Evolutionary conservation across 2,797 vertebrate genomes (phyloP).

Genomic region (Prionace glauca): DNA sequence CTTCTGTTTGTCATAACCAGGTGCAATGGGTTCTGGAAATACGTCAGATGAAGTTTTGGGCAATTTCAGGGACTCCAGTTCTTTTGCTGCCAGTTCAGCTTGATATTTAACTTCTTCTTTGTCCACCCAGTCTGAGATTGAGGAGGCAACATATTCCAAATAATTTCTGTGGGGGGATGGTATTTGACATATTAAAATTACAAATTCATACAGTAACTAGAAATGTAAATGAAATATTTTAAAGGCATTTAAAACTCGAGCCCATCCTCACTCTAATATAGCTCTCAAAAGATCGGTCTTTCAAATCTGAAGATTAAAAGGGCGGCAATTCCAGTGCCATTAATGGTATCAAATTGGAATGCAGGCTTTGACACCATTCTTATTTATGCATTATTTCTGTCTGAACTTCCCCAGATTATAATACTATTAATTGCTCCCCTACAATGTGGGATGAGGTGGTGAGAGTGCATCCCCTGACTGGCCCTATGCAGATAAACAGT

Average conservation of each 20-base stretch:
- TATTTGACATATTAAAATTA: not conserved
- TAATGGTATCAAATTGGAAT: not conserved
- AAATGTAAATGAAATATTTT: not conserved
- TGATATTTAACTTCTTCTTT: conserved; percentile 68
- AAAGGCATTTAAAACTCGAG: not conserved
- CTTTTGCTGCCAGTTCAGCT: conserved; percentile 53
- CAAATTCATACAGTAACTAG: not conserved
- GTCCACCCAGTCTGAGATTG: conserved; percentile 68
- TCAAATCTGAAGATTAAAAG: not conserved
- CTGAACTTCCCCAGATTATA: not conserved
- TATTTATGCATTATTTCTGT: not conserved
- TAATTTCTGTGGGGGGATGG: conserved; percentile 63
- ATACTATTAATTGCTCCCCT: not conserved
- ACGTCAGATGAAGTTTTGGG: conserved; percentile 42
- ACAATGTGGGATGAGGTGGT: not conserved
- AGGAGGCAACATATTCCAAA: conserved; percentile 71
- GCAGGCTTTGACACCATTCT: not conserved
- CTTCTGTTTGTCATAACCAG: conserved; percentile 42
- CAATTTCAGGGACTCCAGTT: conserved; percentile 44
- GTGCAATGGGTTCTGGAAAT: conserved; percentile 39
- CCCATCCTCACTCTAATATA: not conserved
- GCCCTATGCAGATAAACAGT: not conserved
- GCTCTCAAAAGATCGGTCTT: not conserved
- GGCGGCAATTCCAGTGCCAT: not conserved
- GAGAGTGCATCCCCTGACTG: not conserved